Evolutionary conservation across 2,888 invertebrate species (phyloP).

Genomic region (Chrysodeixis includens): DNA sequence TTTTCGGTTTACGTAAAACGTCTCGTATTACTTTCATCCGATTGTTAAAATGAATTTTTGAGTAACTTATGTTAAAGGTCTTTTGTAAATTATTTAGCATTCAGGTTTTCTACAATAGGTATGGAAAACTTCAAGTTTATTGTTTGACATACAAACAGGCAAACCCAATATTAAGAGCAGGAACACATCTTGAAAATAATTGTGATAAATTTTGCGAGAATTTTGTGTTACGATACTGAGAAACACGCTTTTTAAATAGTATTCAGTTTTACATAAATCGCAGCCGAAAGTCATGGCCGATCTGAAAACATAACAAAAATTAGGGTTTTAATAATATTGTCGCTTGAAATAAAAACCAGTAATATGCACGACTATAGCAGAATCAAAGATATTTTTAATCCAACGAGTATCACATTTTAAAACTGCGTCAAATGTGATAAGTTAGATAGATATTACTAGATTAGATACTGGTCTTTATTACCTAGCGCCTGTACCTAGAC

Average conservation of each 20-base stretch:
- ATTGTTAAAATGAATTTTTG: no score
- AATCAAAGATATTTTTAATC: not conserved
- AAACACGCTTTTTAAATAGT: not conserved
- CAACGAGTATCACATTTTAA: not conserved
- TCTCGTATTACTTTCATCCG: not conserved
- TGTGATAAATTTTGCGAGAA: no score
- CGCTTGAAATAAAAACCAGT: not conserved
- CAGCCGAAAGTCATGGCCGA: not conserved
- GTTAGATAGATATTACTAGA: not conserved
- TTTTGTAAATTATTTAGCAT: no score
- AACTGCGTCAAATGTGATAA: not conserved
- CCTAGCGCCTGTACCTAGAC: conserved; percentile 14
- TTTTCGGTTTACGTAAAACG: not conserved
- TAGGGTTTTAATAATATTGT: not conserved
- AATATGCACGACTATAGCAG: not conserved
- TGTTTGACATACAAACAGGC: no score
- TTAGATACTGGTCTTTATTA: conserved; percentile 6
- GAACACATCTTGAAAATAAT: no score
- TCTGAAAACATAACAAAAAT: not conserved
- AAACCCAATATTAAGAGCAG: no score
- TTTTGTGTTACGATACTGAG: not conserved
- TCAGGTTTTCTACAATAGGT: no score
- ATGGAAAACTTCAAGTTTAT: no score
- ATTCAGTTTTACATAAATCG: not conserved
- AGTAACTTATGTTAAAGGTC: no score